Conservation (phyloP, 2,797 vertebrate genomes). For the Diplodus puntazzo region DNA sequence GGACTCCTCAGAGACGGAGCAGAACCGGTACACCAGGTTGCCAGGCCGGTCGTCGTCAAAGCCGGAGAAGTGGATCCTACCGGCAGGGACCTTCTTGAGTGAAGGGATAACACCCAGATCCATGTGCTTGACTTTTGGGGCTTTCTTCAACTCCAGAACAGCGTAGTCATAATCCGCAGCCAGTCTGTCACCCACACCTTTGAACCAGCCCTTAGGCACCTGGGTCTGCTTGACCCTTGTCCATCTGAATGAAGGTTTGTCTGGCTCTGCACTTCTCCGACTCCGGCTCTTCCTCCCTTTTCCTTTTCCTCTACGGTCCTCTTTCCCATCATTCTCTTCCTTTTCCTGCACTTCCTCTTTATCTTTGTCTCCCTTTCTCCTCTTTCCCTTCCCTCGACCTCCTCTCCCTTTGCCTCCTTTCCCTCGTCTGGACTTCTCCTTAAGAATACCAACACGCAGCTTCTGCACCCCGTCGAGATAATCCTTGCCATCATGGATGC, state of each 20-base stretch:
- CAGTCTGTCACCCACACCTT: slow-evolving; percentile 83
- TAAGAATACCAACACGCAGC: slow-evolving; percentile 93
- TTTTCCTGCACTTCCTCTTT: slow-evolving; percentile 55
- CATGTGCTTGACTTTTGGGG: slow-evolving; percentile 92
- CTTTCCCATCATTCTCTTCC: slow-evolving; percentile 55
- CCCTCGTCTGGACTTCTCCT: slow-evolving; percentile 87
- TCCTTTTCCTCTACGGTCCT: slow-evolving; percentile 70
- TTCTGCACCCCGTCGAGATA: slow-evolving; percentile 92
- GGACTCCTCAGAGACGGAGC: slow-evolving; percentile 95
- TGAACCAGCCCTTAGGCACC: slow-evolving; percentile 95
- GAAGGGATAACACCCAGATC: slow-evolving; percentile 93
- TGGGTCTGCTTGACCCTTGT: slow-evolving; percentile 94
- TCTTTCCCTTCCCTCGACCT: slow-evolving; percentile 77
- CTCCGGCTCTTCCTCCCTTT: slow-evolving; percentile 77
- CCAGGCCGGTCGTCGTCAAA: slow-evolving; percentile 93
- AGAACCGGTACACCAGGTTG: slow-evolving; percentile 96
- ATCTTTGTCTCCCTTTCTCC: slow-evolving; percentile 70
- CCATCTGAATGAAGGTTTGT: slow-evolving; percentile 92
- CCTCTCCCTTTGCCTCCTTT: slow-evolving; percentile 77
- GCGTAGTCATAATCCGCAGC: slow-evolving; percentile 96
- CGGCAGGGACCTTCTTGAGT: slow-evolving; percentile 90
- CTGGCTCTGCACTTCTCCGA: slow-evolving; percentile 74
- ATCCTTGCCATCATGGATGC: slow-evolving; percentile 93
- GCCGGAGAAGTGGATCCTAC: slow-evolving; percentile 97
- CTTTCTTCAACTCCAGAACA: slow-evolving; percentile 93